These are phyloP conservation scores for Drosophila busckii DNA, from an alignment of 1,140 invertebrate genomes.

Conservation along the genomic window DNA sequence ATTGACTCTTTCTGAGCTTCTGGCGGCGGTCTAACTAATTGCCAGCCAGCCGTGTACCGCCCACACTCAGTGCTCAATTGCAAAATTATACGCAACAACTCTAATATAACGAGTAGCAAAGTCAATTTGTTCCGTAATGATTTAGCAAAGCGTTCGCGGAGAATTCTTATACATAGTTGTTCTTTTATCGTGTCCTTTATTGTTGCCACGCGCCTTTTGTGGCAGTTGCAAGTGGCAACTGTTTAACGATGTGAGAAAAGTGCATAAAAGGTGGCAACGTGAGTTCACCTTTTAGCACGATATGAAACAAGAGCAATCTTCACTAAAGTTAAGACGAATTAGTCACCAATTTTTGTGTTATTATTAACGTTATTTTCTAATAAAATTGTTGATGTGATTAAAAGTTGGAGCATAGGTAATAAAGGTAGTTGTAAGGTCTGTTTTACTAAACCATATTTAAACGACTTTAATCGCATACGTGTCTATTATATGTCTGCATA, in stretches of 20 bases:
- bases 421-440: no score
- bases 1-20: slow-evolving; percentile 36
- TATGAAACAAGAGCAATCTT: no score
- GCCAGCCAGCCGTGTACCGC: slow-evolving; percentile 39
- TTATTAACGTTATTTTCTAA: no score
- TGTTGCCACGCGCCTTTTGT: slow-evolving; percentile 56
- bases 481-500: no score
- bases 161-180: slow-evolving; percentile 13
- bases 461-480: no score
- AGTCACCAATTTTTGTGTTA: no score
- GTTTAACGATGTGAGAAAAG: slow-evolving; percentile 13
- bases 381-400: no score
- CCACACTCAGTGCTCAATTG: slow-evolving; percentile 66
- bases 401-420: no score
- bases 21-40: slow-evolving; percentile 51
- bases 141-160: slow-evolving; percentile 5
- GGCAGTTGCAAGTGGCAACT: slow-evolving; percentile 31
- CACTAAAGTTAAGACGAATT: no score
- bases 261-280: no score
- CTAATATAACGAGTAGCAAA: slow-evolving; percentile 30
- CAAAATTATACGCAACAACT: slow-evolving; percentile 39
- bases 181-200: slow-evolving; percentile 20
- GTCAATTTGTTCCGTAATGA: slow-evolving; percentile 36
- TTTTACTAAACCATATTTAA: no score
- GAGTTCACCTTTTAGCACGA: no score